Conservation (phyloP, 2,797 vertebrate species). For the Chloroceryle inda region DNA sequence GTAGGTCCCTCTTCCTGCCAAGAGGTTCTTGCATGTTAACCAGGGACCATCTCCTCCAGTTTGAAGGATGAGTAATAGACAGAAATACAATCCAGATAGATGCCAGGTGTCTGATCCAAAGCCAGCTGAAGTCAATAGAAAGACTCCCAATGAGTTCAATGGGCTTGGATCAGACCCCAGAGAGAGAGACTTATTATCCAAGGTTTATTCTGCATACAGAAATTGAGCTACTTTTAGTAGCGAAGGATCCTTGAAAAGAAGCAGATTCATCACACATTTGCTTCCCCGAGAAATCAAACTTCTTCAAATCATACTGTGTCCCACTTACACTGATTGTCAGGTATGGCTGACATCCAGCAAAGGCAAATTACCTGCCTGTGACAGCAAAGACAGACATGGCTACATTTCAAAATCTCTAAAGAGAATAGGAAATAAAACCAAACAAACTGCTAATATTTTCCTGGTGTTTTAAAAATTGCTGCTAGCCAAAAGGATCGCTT, state of each 20-base stretch:
- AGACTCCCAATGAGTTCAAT: constrained; percentile 30
- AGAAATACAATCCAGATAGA: constrained; percentile 33
- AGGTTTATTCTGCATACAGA: not conserved
- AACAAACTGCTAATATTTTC: not conserved
- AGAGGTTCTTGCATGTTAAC: constrained; percentile 63
- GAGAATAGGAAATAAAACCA: not conserved
- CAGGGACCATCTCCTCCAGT: constrained; percentile 47
- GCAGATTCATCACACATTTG: not conserved
- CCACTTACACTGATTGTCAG: constrained; percentile 25
- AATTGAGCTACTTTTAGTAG: not conserved
- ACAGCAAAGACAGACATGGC: not conserved
- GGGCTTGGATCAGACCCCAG: constrained; percentile 27
- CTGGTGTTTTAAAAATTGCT: not conserved
- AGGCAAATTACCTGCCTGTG: constrained; percentile 25
- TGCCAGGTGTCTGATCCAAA: constrained; percentile 43
- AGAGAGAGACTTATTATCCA: constrained; percentile 33
- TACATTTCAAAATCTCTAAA: not conserved
- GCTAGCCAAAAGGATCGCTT: not conserved
- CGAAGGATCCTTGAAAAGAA: constrained; percentile 20
- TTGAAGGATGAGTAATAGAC: constrained; percentile 36
- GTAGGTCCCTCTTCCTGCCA: constrained; percentile 50
- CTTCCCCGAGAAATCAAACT: constrained; percentile 7
- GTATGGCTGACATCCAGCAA: constrained; percentile 10
- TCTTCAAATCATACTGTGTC: not conserved
- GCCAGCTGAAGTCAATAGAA: constrained; percentile 50